Evolutionary conservation across 2,113 vertebrate genomes (phyloP).

Genomic region (Heterocephalus glaber): DNA sequence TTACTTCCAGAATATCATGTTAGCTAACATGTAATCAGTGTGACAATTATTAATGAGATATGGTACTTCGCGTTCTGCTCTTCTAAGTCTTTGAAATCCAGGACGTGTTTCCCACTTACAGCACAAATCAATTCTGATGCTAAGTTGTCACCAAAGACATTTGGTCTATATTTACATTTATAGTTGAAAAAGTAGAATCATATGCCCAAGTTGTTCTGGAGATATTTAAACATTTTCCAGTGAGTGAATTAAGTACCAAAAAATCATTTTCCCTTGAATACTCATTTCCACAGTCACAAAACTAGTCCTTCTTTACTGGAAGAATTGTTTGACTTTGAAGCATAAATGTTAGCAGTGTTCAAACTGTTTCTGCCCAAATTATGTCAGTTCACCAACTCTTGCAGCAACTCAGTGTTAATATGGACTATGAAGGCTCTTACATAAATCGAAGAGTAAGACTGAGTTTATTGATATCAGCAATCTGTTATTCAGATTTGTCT

Average conservation of each 20-base stretch:
- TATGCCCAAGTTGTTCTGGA: neutral
- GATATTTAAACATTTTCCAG: neutral
- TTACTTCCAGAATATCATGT: neutral
- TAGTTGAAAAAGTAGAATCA: neutral
- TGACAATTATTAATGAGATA: neutral
- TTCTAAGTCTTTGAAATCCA: conserved; percentile 9
- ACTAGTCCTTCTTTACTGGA: neutral
- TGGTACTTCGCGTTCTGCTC: neutral
- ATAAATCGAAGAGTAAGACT: neutral
- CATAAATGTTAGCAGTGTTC: neutral
- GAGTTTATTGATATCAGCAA: neutral
- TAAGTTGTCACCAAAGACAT: neutral
- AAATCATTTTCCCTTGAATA: neutral
- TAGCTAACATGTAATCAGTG: neutral
- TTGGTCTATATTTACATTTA: neutral
- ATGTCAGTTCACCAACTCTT: neutral
- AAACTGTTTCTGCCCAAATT: neutral
- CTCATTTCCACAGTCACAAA: neutral
- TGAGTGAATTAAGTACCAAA: neutral
- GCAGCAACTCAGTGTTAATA: neutral
- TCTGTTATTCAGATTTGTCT: neutral
- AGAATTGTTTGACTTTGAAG: neutral
- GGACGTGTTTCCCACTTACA: neutral
- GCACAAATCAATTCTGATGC: neutral
- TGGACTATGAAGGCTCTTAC: neutral